Conservation (phyloP, 92 coral and sea anemone genomes). For the Hydrozoanthus gracilis region DNA sequence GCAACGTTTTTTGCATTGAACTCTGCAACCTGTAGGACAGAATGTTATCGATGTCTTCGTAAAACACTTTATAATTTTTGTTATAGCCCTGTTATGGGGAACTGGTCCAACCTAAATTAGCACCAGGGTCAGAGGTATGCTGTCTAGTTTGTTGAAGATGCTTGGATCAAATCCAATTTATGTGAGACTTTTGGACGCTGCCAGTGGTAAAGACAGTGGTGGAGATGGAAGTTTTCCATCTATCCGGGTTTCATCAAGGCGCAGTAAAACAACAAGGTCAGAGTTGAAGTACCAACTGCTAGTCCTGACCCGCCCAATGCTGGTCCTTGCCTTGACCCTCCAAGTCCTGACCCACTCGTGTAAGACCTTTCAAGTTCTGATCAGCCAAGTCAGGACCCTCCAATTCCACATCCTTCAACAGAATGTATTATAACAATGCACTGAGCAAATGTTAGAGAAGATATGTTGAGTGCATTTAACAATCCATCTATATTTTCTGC, state of each 20-base stretch:
- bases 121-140: neutral
- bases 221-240: neutral
- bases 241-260: neutral
- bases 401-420: neutral
- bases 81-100: neutral
- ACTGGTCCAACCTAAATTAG: neutral
- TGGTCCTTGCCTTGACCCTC: too few relatives aligned
- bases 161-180: constrained; percentile 6
- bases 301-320: neutral
- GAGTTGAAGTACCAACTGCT: neutral
- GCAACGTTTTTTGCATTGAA: neutral
- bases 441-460: constrained; percentile 9
- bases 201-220: neutral
- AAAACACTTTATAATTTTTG: neutral
- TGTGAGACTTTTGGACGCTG: constrained; percentile 1
- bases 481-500: neutral
- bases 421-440: neutral
- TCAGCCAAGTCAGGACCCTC: neutral
- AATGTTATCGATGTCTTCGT: neutral
- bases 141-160: neutral
- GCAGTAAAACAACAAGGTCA: neutral
- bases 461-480: neutral
- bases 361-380: too few relatives aligned
- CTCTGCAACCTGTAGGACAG: neutral
- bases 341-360: neutral